Base-by-base conservation (phyloP, 2,113 vertebrate genomes). In the Anseranas semipalmata region DNA sequence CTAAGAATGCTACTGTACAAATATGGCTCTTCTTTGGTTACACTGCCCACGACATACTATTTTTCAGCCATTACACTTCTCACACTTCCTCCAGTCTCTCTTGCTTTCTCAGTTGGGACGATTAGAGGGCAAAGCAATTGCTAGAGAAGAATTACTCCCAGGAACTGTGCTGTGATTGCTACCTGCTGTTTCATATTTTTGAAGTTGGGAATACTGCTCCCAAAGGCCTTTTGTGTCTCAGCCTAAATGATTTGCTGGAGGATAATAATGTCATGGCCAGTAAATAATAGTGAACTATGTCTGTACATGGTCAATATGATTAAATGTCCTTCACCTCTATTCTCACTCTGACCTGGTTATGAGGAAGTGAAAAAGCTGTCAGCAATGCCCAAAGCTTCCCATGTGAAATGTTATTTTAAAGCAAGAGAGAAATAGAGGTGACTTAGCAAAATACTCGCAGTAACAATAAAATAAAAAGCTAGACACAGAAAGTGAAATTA, bases 231-330 rank as follows among this genome's bases (percentile, higher is more conserved):
- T 93, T 97, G 97, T 94, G 97, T 98, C 96, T 98, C 96, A 98
- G 98, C 77, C 95, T 97, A 98, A 98, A 98, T 97, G 97, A 98
- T 98, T 98, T 98, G 98, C 97, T 97, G 83, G 85, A 97, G 98
- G 97, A 98, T 98, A 99, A 98, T 98, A 98, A 98, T 98, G 98
- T 98, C 98, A 98, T 93, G 98, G 98, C 97, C 97, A 97, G 98
- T 98, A 99, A 99, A 98, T 98, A 99, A 98, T 96, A 98, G 97
- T 97, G 97, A 95, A 97, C 93, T 98, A 96, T 97, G 96, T 97
- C 96, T 97, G 96, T 98, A 98, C 98, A 98, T 98, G 98, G 98
- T 98, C 98, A 98, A 98, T 97, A 98, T 96, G 95, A 98, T 98
- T 97, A 97, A 98, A 98, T 97, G 97, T 97, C 98, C 98, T 98